Evolutionary conservation across 1,140 invertebrate genomes (phyloP), one percentile per base, ranked within the genome.

Genomic region (Triops cancriformis): DNA sequence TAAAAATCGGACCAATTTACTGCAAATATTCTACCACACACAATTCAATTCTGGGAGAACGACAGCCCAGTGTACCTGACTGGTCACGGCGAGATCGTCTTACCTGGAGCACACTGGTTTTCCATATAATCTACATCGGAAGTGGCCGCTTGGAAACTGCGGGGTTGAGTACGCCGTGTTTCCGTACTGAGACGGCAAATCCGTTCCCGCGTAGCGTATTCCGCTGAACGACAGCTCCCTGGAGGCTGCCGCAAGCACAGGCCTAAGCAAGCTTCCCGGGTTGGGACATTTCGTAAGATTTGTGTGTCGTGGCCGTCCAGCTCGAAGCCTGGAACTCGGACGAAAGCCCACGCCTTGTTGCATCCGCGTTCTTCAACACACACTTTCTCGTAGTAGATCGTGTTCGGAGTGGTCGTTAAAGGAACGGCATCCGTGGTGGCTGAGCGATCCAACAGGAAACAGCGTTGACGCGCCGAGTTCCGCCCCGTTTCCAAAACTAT

Each of bases 351-450:
- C 10, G 86, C 80, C 80, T 87, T 87, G 4, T 82, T 82, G 80
- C 87, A 88, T 26, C 80, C 78, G 51, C 81, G 80, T 74, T 84
- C 85, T 86, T 75, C 27, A 81, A 81, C 78, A 79, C 87, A 88
- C 37, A 87, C 85, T 80, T 88, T 88, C 80, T 88, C 87, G 80
- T 86, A 87, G 80, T 87, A 87, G 26, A 85, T 82, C 4, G 84
- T 82, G 75, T 85, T 84, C 0, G 83, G 79, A 6, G 84, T 80
- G 4, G 85, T 81, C 28, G 82, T 82, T 5, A 88, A 82, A 12
- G 81, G 80, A 12, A 81, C 82, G 7, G 82, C 80, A 18, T 86
- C 83, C 1, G 80, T 79, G 51, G 82, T 81, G 14, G 86, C 84
- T 37, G 85, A 83, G 0, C 83, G 81, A 75, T 86, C 84, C 1